Evolutionary conservation across 2,888 invertebrate species (phyloP).

Genomic region (Nycteola revayana): DNA sequence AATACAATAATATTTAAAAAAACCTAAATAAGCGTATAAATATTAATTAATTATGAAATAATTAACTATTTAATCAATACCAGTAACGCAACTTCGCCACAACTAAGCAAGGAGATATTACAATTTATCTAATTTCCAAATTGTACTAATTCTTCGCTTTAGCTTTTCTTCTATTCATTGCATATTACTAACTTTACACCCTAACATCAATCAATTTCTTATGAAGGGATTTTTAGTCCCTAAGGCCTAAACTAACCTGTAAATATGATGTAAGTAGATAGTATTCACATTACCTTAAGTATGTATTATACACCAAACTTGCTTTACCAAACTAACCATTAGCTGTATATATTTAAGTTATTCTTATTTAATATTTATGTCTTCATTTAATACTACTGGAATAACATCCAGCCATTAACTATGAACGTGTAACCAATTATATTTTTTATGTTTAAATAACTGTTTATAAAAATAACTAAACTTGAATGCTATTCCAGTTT

Average conservation of each 20-base stretch:
- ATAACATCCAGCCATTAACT: slow-evolving; percentile 14
- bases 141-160: slow-evolving; percentile 30
- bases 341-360: slow-evolving; percentile 24
- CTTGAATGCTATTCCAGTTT: slow-evolving; percentile 19
- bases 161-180: slow-evolving; percentile 20
- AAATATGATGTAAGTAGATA: slow-evolving; percentile 18
- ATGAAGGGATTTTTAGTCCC: slow-evolving; percentile 14
- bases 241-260: slow-evolving; percentile 9
- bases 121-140: slow-evolving; percentile 14
- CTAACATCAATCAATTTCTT: slow-evolving; percentile 12
- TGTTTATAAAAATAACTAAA: slow-evolving; percentile 5
- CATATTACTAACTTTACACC: slow-evolving; percentile 16
- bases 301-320: slow-evolving; percentile 36
- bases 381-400: slow-evolving; percentile 14
- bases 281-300: slow-evolving; percentile 21
- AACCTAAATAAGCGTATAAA: too few relatives aligned
- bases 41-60: too few relatives aligned
- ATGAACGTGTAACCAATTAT: too few relatives aligned
- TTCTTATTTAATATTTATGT: slow-evolving; percentile 8
- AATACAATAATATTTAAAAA: not conserved
- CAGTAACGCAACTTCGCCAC: too few relatives aligned
- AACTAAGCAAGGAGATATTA: too few relatives aligned
- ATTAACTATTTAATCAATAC: too few relatives aligned
- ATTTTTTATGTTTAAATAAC: not conserved
- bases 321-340: slow-evolving; percentile 23